Conservation (phyloP, 1,140 invertebrate species). For the Branchinecta lynchi region DNA sequence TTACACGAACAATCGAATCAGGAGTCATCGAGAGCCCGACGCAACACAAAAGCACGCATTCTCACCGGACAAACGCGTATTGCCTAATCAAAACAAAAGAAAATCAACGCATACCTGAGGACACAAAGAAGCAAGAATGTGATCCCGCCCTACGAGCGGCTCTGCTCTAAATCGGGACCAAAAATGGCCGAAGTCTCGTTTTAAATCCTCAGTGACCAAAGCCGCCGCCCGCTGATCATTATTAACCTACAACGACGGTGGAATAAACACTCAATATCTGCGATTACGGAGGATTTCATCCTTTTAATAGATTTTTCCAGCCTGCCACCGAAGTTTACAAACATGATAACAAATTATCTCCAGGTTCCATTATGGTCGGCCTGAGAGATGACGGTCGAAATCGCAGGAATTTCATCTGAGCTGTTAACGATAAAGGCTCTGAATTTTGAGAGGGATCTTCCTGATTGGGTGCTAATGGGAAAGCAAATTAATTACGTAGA, state of each 20-base stretch:
- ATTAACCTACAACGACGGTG: constrained; percentile 32
- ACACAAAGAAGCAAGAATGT: constrained; percentile 65
- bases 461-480: too few species aligned
- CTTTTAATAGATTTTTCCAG: neutral
- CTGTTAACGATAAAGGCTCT: too few species aligned
- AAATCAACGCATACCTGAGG: constrained; percentile 44
- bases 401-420: too few species aligned
- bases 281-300: neutral
- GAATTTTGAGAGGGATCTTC: too few species aligned
- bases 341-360: neutral
- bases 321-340: neutral
- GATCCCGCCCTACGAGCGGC: constrained; percentile 53
- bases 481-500: too few species aligned
- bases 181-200: constrained; percentile 52
- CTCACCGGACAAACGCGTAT: too few species aligned
- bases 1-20: too few species aligned
- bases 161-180: constrained; percentile 48
- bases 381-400: too few species aligned
- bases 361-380: too few species aligned
- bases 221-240: constrained; percentile 46
- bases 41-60: too few species aligned
- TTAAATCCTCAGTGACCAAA: constrained; percentile 48
- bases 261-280: constrained; percentile 5
- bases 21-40: too few species aligned
- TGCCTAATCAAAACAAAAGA: neutral